Conservation (phyloP, 1,140 invertebrate species). For the Aphelenchoides fujianensis region DNA sequence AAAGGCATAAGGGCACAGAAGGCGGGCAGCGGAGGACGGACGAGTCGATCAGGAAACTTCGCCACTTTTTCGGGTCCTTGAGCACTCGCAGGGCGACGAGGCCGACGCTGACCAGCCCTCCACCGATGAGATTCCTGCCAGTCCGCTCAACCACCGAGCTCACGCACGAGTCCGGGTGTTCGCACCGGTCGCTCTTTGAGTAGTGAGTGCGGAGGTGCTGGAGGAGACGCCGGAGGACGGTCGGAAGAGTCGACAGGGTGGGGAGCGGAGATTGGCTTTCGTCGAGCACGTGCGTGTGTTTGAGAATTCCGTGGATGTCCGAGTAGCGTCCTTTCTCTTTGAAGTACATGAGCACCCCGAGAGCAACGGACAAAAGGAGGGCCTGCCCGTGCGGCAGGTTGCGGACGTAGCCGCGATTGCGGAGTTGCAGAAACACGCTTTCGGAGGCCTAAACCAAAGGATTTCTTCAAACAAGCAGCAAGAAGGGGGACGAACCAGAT, state of each 20-base stretch:
- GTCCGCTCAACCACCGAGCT: slow-evolving; percentile 30
- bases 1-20: slow-evolving; percentile 49
- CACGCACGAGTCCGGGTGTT: slow-evolving; percentile 43
- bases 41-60: slow-evolving; percentile 11
- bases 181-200: slow-evolving; percentile 24
- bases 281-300: slow-evolving; percentile 33
- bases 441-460: slow-evolving; percentile 55
- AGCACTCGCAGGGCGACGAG: not conserved
- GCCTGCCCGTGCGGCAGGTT: slow-evolving; percentile 43
- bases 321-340: not conserved
- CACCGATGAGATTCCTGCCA: slow-evolving; percentile 39
- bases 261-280: not conserved
- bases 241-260: not conserved
- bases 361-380: slow-evolving; percentile 52
- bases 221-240: slow-evolving; percentile 9
- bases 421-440: slow-evolving; percentile 51
- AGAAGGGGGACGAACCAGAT: slow-evolving; percentile 60
- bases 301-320: slow-evolving; percentile 25
- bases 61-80: not conserved
- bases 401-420: slow-evolving; percentile 48
- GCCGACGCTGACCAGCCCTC: not conserved
- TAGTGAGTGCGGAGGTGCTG: slow-evolving; percentile 22
- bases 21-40: slow-evolving; percentile 35
- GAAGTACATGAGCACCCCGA: slow-evolving; percentile 32
- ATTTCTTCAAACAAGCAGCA: not conserved